A percentile compares a stretch with the other conserved stretches of the same genome.
phyloP scores from a whole-genome alignment of 2,888 invertebrate species.

The Acrocyrtus sp. region DNA sequence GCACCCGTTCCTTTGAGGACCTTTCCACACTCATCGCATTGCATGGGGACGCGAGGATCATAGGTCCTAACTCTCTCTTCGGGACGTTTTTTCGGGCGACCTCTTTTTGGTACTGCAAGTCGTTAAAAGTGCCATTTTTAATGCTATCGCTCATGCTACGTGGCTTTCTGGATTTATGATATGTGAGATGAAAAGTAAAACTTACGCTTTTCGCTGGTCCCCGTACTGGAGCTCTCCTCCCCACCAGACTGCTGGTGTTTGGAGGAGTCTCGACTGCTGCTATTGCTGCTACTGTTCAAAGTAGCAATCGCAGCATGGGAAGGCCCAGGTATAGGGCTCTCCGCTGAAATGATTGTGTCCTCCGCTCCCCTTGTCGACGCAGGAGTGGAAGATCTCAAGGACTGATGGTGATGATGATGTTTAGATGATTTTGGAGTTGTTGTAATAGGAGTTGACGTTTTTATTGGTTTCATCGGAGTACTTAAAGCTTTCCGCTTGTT shows the following conservation, averaged over 20 bases:
- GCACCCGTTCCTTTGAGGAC: conserved; percentile 57
- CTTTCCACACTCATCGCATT: conserved; percentile 58
- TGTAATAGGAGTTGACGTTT: conserved; percentile 43
- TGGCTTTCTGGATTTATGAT: not conserved
- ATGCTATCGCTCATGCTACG: not conserved
- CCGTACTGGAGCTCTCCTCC: conserved; percentile 45
- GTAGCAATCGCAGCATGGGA: conserved; percentile 29
- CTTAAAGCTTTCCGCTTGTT: conserved; percentile 33
- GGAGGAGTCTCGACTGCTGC: not conserved
- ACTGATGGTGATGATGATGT: conserved; percentile 9
- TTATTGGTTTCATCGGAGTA: conserved; percentile 40
- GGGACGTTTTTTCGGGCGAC: conserved; percentile 57
- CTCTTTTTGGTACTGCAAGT: conserved; percentile 51
- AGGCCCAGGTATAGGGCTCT: conserved; percentile 39
- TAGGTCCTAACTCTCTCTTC: conserved; percentile 57
- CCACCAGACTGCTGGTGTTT: conserved; percentile 32
- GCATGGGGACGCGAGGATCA: conserved; percentile 56
- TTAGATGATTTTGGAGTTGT: conserved; percentile 39
- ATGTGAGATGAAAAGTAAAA: too few relatives aligned
- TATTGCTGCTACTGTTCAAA: conserved; percentile 33
- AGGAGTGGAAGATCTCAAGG: conserved; percentile 30
- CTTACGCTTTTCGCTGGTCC: conserved; percentile 52
- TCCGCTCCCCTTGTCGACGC: not conserved
- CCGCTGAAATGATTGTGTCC: conserved; percentile 1
- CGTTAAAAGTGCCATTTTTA: not conserved